Evolutionary conservation across 1,140 invertebrate genomes (phyloP).

Genomic region (Vollenhovia emeryi): DNA sequence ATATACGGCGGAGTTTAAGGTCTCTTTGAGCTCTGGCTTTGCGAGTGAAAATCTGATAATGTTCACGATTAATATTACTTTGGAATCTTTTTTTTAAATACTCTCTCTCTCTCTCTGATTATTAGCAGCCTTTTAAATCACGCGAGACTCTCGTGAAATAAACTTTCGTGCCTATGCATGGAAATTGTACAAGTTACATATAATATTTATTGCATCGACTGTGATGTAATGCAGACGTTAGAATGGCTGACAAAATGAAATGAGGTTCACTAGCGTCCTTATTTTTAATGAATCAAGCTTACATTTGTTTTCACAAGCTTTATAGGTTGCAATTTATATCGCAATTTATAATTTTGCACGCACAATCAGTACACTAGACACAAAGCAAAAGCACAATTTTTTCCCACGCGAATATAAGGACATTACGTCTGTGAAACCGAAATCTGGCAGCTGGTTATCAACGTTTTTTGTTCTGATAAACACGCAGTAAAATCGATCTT

Average conservation of each 20-base stretch:
- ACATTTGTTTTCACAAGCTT: not conserved
- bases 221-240: not conserved
- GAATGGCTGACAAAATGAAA: not conserved
- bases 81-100: conserved; percentile 1
- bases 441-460: not conserved
- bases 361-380: no score
- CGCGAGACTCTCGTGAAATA: not conserved
- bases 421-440: not conserved
- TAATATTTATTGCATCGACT: not conserved
- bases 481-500: not conserved
- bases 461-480: not conserved
- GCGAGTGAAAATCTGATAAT: conserved; percentile 10
- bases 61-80: conserved; percentile 15
- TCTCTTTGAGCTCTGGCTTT: not conserved
- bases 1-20: conserved; percentile 8
- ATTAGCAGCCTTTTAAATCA: not conserved
- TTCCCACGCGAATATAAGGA: no score
- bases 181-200: not conserved
- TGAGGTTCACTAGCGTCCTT: no score
- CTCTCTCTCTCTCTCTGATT: not conserved
- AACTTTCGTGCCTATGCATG: not conserved
- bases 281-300: no score
- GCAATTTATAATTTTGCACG: not conserved
- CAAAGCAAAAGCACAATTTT: no score
- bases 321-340: not conserved